Evolutionary conservation across 1,140 invertebrate species (phyloP).

Genomic region (Gerris buenoi): DNA sequence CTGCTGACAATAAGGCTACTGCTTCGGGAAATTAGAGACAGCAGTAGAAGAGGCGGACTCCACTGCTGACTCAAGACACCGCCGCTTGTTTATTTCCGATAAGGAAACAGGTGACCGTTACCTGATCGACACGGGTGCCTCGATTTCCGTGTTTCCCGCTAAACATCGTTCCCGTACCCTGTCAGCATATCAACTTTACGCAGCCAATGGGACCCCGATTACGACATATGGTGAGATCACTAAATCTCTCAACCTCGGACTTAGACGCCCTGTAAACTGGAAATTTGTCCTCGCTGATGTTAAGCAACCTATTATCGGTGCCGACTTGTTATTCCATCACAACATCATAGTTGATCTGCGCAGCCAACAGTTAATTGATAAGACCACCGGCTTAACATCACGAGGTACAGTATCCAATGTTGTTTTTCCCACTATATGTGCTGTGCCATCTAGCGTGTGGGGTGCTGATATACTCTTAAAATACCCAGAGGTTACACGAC

Average conservation of each 20-base stretch:
- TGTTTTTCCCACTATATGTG: not conserved
- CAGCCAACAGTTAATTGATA: not conserved
- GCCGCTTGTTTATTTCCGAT: no score
- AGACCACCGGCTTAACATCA: conserved; percentile 26
- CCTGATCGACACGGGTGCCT: no score
- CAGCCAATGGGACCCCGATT: not conserved
- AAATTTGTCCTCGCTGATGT: conserved; percentile 31
- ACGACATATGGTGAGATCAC: not conserved
- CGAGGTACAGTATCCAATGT: not conserved
- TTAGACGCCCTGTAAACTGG: conserved; percentile 28
- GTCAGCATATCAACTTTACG: no score
- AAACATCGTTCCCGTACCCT: no score
- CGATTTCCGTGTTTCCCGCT: no score
- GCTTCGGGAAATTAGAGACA: no score
- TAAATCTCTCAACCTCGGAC: conserved; percentile 20
- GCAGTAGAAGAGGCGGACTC: no score
- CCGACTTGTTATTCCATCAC: conserved; percentile 26
- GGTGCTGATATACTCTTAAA: not conserved
- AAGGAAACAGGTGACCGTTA: no score
- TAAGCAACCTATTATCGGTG: conserved; percentile 28
- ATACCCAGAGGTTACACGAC: not conserved
- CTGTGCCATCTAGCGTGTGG: not conserved
- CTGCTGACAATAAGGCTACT: no score
- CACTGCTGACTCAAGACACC: no score
- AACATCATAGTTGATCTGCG: not conserved